phyloP scores from a whole-genome alignment of 1,140 invertebrate genomes.

The Lordiphosa clarofinis region DNA sequence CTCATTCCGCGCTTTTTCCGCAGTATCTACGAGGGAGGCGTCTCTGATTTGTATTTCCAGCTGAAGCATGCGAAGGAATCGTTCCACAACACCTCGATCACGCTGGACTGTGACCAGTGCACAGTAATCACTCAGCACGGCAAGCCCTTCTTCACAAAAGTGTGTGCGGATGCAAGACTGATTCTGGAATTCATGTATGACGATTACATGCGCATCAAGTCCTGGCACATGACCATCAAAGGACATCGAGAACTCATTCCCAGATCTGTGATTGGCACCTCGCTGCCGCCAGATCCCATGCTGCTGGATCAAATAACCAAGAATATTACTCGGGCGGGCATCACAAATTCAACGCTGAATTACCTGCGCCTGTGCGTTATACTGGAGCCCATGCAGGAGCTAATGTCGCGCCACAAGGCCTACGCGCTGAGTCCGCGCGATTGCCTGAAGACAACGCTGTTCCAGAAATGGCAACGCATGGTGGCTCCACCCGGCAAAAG shows the following conservation, averaged over 20 bases:
- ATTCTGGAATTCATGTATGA: slow-evolving; percentile 99
- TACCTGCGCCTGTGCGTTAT: slow-evolving; percentile 98
- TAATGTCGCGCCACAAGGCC: slow-evolving; percentile 99
- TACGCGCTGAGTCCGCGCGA: slow-evolving; percentile 97
- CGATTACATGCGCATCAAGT: slow-evolving; percentile 99
- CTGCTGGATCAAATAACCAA: slow-evolving; percentile 96
- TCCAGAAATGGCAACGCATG: slow-evolving; percentile 99
- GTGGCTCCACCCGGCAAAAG: slow-evolving; percentile 96
- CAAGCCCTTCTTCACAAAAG: slow-evolving; percentile 97
- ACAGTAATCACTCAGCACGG: slow-evolving; percentile 97
- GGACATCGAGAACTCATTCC: slow-evolving; percentile 97
- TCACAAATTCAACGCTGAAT: slow-evolving; percentile 97
- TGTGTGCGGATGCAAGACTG: slow-evolving; percentile 97
- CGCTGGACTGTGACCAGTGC: slow-evolving; percentile 98
- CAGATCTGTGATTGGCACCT: slow-evolving; percentile 87
- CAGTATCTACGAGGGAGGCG: slow-evolving; percentile 99
- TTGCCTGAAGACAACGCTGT: slow-evolving; percentile 98
- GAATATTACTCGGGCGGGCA: slow-evolving; percentile 97
- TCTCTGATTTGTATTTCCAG: slow-evolving; percentile 98
- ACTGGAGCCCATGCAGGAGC: slow-evolving; percentile 99
- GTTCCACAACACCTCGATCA: slow-evolving; percentile 98
- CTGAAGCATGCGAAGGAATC: slow-evolving; percentile 98
- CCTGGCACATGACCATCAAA: slow-evolving; percentile 97
- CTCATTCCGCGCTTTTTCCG: slow-evolving; percentile 99
- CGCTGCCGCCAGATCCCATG: slow-evolving; percentile 90